phyloP scores from a whole-genome alignment of 2,888 invertebrate species.

The Tanypteryx hageni region DNA sequence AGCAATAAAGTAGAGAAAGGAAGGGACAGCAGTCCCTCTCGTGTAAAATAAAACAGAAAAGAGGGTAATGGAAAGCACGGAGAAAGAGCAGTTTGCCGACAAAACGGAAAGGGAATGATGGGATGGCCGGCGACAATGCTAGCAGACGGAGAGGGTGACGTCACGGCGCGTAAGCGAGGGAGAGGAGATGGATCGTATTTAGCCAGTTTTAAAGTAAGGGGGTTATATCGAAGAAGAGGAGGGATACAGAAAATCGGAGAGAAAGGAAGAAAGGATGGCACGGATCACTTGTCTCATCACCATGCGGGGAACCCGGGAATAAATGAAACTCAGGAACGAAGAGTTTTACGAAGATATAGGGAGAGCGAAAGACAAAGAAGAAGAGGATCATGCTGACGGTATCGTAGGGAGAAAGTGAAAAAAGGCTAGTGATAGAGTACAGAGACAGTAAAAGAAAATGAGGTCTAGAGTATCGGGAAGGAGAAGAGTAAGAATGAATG shows the following conservation, averaged over 20 bases:
- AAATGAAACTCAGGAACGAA: conserved; percentile 3
- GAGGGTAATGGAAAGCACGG: neutral
- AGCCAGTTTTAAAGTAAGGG: neutral
- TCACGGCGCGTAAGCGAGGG: no score
- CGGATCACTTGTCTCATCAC: conserved; percentile 35
- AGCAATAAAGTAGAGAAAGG: neutral
- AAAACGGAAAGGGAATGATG: conserved; percentile 5
- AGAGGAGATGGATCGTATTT: no score
- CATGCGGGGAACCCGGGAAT: neutral
- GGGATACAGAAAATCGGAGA: neutral
- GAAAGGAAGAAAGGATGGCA: neutral
- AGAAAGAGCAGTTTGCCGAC: neutral
- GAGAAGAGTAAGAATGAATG: neutral
- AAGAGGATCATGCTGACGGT: neutral
- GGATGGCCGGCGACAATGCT: neutral
- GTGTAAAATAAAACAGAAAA: neutral
- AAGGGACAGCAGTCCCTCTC: no score
- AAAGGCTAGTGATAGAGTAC: neutral
- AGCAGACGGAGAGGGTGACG: no score
- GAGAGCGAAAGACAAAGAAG: neutral
- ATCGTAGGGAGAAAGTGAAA: neutral
- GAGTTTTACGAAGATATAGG: neutral
- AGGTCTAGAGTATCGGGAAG: neutral
- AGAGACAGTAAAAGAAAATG: neutral
- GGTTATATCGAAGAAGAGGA: neutral